phyloP scores from a whole-genome alignment of 2,113 vertebrate species.

The Anhinga rufa region DNA sequence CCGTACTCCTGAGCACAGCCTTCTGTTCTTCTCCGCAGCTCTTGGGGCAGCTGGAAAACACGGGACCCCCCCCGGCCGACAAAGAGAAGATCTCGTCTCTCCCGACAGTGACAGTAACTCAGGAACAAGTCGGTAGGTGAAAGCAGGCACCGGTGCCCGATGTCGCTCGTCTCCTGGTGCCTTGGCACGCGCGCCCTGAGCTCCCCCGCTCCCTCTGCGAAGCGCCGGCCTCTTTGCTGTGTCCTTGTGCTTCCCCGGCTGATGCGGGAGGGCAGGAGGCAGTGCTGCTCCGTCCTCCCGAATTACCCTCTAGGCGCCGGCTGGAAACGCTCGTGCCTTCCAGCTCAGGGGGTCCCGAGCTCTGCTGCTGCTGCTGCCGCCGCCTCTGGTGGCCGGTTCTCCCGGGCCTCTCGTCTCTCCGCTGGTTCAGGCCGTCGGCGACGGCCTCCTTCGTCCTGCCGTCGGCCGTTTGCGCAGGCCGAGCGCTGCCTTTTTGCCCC shows the following conservation, averaged over 20 bases:
- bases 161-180: not conserved
- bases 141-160: not conserved
- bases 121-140: slow-evolving; percentile 92
- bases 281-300: not conserved
- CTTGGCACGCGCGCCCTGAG: accelerated
- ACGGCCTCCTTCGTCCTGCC: accelerated
- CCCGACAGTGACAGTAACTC: slow-evolving; percentile 90
- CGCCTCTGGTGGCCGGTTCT: not conserved
- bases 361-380: not conserved
- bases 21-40: slow-evolving; percentile 70
- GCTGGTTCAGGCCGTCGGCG: not conserved
- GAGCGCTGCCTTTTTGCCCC: not conserved
- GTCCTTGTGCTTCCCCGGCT: not conserved
- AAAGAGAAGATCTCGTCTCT: slow-evolving; percentile 93
- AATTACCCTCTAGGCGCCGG: not conserved
- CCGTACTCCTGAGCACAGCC: accelerated
- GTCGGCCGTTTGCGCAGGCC: not conserved
- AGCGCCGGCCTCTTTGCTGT: not conserved
- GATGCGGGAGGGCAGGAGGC: not conserved
- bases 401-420: not conserved
- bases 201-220: not conserved
- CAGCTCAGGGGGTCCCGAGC: not conserved
- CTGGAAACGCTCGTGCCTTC: not conserved
- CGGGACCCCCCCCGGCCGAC: slow-evolving; percentile 93
- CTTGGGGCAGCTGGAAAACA: slow-evolving; percentile 94